phyloP scores from a whole-genome alignment of 2,797 vertebrate genomes.

The Octomys mimax region DNA sequence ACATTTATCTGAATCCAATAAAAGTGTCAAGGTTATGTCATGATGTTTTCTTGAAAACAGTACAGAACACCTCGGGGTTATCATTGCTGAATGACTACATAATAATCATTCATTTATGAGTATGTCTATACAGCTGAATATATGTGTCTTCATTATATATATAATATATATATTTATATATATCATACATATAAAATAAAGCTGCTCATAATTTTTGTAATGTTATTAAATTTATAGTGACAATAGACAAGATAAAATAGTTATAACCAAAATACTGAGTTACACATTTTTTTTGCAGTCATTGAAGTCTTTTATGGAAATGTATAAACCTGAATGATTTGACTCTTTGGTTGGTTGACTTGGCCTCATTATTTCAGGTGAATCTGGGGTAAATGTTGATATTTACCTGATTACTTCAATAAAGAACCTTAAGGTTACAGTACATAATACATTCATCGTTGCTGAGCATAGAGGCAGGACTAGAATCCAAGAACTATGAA shows the following conservation, averaged over 20 bases:
- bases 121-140: not conserved
- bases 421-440: not conserved
- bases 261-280: slow-evolving; percentile 33
- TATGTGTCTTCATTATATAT: not conserved
- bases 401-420: not conserved
- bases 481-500: not conserved
- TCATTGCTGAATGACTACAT: not conserved
- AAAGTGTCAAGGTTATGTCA: slow-evolving; percentile 30
- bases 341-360: not conserved
- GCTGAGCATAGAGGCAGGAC: not conserved
- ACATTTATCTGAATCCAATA: not conserved
- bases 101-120: not conserved
- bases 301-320: slow-evolving; percentile 32
- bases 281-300: not conserved
- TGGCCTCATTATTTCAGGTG: not conserved
- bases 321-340: not conserved
- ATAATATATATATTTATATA: too few relatives aligned
- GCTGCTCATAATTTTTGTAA: not conserved
- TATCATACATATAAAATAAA: not conserved
- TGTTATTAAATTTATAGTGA: slow-evolving; percentile 46
- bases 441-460: not conserved
- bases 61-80: not conserved
- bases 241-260: not conserved
- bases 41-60: not conserved
- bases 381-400: not conserved